Base-by-base conservation (phyloP, 2,888 invertebrate genomes). In the Athrips mouffetella region DNA sequence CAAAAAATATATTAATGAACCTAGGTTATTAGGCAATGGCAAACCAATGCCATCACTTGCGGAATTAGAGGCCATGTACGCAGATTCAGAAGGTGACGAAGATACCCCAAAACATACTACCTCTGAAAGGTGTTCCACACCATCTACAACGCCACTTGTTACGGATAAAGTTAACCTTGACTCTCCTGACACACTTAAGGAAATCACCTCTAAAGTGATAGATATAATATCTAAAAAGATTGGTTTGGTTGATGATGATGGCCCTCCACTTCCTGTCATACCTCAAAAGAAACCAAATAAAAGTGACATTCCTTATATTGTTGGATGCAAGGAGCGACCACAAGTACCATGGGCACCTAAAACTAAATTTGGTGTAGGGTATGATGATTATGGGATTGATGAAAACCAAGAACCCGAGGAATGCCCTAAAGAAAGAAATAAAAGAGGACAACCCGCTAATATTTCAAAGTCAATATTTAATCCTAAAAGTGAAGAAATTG, bases 391-490 rank as follows among this genome's bases (percentile, higher is more conserved):
- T 58, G 69, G 71, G 7, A 48, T 67, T 31, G 56, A 59, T 1
- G 2, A 5, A 11, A 51, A 37, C 6, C 16, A 33, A 44, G 25
- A 39, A 3, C 1, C 6, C 13, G 49, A 50, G n/a, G 55, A 60
- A 25, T 53, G 59, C 6, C 53, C 55, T 11, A 54, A 51, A 13
- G 56, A 53, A 41, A 41, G 54, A 31, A 49, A 51, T 29, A 62
- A 55, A 51, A 48, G 54, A 27, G 48, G 52, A 10, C 58, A 59
- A 47, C 51, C 30, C 13, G 46, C 56, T 6, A 62, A 50, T 27
- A 23, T 63, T 30, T 59, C 64, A 8, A 68, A 72, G 53, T 73
- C 73, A 2, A 59, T 63, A 15, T 73, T 73, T 49, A 73, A 73
- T 56, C 62, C 64, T 0, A 49, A 59, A 40, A 64, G 54, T 56